Conservation (phyloP, 2,888 invertebrate genomes). For the Apodemia hepburni region DNA sequence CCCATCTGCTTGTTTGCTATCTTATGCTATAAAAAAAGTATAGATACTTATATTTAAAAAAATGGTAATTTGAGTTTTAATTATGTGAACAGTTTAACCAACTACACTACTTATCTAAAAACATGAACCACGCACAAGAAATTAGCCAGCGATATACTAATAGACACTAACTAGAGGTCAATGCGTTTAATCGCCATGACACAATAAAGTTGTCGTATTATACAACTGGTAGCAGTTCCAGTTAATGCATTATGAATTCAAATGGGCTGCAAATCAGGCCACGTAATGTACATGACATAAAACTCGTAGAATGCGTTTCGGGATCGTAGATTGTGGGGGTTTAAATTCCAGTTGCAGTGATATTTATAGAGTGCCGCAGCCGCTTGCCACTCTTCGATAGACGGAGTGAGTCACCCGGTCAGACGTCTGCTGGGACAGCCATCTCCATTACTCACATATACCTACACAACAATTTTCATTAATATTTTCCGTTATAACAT, state of each 20-base stretch:
- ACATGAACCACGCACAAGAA: not conserved
- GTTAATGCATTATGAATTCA: conserved; percentile 23
- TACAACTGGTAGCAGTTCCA: conserved; percentile 21
- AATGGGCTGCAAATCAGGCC: conserved; percentile 35
- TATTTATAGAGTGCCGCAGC: conserved; percentile 68
- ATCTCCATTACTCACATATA: conserved; percentile 32
- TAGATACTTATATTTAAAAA: no score
- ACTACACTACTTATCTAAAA: not conserved
- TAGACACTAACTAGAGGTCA: conserved; percentile 14
- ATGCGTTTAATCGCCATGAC: conserved; percentile 18
- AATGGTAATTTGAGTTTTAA: no score
- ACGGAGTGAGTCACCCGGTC: conserved; percentile 59
- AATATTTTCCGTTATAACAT: not conserved
- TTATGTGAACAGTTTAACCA: no score
- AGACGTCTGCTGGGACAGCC: conserved; percentile 68
- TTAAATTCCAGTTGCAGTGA: conserved; percentile 72
- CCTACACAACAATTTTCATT: conserved; percentile 15
- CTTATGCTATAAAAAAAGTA: no score
- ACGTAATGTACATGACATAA: conserved; percentile 36
- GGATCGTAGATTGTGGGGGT: conserved; percentile 65
- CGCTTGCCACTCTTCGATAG: conserved; percentile 37
- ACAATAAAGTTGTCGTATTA: conserved; percentile 16
- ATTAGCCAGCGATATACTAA: not conserved
- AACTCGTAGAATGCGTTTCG: conserved; percentile 42
- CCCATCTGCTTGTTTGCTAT: no score